phyloP scores from a whole-genome alignment of 1,140 invertebrate genomes.

The Drepana arcuata region DNA sequence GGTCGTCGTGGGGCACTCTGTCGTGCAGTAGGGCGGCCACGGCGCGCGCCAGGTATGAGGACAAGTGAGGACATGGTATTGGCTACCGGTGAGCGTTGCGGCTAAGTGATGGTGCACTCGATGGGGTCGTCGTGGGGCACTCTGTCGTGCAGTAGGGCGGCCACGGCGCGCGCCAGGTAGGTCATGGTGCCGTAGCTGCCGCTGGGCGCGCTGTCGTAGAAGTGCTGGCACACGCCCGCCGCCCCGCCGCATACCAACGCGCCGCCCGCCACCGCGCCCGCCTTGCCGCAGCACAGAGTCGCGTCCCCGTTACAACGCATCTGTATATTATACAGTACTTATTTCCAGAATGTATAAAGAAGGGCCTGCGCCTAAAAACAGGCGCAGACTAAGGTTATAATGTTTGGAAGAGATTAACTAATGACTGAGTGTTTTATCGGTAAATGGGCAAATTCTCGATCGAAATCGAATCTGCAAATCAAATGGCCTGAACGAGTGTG shows the following conservation, averaged over 20 bases:
- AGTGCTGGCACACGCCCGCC: constrained; percentile 95
- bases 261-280: constrained; percentile 74
- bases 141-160: constrained; percentile 78
- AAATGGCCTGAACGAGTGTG: no score
- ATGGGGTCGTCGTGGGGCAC: constrained; percentile 83
- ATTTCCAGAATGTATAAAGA: constrained; percentile 31
- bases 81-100: no score
- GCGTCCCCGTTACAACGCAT: constrained; percentile 90
- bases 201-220: constrained; percentile 98
- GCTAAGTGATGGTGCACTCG: constrained; percentile 84
- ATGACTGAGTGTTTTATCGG: no score
- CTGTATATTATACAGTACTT: constrained; percentile 60
- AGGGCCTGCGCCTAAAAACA: constrained; percentile 9
- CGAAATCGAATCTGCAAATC: no score
- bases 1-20: no score
- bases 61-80: no score
- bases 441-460: no score
- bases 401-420: no score
- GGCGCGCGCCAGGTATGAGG: no score
- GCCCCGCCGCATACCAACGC: constrained; percentile 90
- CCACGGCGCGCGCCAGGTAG: constrained; percentile 92
- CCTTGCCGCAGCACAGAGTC: constrained; percentile 90
- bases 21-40: no score
- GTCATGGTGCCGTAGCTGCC: constrained; percentile 98
- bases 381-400: no score